phyloP scores from a whole-genome alignment of 2,797 vertebrate genomes.

The Dromococcyx pavoninus region DNA sequence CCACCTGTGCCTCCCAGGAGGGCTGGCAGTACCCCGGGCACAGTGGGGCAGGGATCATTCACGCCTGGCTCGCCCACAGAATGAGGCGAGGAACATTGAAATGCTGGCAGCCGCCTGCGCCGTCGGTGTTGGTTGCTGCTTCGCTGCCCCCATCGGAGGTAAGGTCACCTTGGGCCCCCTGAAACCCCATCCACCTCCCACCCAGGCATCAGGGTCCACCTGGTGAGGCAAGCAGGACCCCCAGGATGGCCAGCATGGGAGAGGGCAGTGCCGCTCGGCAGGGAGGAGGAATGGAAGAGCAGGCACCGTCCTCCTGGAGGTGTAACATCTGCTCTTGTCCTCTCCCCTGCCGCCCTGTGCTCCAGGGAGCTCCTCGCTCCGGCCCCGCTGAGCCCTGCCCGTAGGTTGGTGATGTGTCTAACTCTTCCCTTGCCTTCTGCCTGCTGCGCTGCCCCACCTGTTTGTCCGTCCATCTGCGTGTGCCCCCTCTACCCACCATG shows the following conservation, averaged over 20 bases:
- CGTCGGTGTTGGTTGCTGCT: conserved; percentile 96
- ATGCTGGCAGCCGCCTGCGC: conserved; percentile 97
- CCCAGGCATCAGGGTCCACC: background rate
- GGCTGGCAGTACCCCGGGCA: background rate
- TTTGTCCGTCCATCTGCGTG: background rate
- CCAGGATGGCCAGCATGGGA: background rate
- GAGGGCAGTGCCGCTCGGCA: background rate
- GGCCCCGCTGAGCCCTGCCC: conserved; percentile 10
- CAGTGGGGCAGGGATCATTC: background rate
- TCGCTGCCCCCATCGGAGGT: conserved; percentile 97
- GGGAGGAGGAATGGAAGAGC: background rate
- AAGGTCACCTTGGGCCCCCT: conserved; percentile 17
- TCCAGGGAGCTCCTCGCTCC: conserved; percentile 39
- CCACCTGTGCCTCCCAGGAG: background rate
- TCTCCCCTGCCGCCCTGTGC: background rate
- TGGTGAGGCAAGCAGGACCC: background rate
- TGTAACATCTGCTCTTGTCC: conserved; percentile 33
- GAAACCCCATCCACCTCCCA: accelerated
- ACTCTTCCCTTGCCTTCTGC: conserved; percentile 11
- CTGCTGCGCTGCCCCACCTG: background rate
- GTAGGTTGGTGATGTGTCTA: conserved; percentile 60
- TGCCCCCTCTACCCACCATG: background rate
- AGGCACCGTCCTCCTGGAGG: background rate
- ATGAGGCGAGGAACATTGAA: conserved; percentile 95
- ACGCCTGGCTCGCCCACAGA: conserved; percentile 74